A percentile compares a stretch with the other conserved stretches of the same genome.
Conservation (phyloP, 2,888 invertebrate species). For the Myopa tessellatipennis region DNA sequence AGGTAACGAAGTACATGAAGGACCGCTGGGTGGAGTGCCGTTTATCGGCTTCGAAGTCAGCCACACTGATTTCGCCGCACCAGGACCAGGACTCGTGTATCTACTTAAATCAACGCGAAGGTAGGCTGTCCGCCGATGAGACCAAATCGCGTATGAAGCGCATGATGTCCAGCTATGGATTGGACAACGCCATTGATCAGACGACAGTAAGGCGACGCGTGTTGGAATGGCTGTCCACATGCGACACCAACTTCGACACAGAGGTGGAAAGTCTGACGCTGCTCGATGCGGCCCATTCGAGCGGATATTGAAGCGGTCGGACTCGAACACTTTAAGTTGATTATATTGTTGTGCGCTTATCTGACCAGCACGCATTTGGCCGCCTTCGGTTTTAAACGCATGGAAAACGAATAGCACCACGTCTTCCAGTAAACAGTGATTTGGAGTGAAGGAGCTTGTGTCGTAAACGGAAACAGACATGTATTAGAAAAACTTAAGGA, state of each 20-base stretch:
- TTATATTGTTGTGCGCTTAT: not conserved
- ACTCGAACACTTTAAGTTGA: not conserved
- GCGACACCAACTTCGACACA: slow-evolving; percentile 68
- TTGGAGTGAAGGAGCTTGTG: not conserved
- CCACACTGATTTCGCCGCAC: slow-evolving; percentile 65
- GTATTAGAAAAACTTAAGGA: no score
- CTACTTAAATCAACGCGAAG: slow-evolving; percentile 70
- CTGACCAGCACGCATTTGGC: no score
- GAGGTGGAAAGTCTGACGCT: slow-evolving; percentile 62
- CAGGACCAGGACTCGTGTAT: slow-evolving; percentile 70
- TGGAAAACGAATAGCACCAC: not conserved
- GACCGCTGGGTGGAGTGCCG: slow-evolving; percentile 73
- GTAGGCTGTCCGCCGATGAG: slow-evolving; percentile 70
- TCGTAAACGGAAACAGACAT: not conserved
- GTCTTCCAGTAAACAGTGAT: not conserved
- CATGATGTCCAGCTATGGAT: slow-evolving; percentile 72
- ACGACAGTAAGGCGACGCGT: slow-evolving; percentile 73
- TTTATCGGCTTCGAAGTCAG: slow-evolving; percentile 70
- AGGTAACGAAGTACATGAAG: slow-evolving; percentile 73
- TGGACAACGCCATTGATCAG: slow-evolving; percentile 75
- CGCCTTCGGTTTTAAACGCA: not conserved
- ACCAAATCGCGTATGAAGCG: slow-evolving; percentile 70
- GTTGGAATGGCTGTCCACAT: slow-evolving; percentile 76
- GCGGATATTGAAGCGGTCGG: slow-evolving; percentile 9
- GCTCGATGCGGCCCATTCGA: slow-evolving; percentile 56